These are phyloP conservation scores for Watsonalla cultraria DNA, from an alignment of 2,888 invertebrate genomes.

Conservation along the genomic window DNA sequence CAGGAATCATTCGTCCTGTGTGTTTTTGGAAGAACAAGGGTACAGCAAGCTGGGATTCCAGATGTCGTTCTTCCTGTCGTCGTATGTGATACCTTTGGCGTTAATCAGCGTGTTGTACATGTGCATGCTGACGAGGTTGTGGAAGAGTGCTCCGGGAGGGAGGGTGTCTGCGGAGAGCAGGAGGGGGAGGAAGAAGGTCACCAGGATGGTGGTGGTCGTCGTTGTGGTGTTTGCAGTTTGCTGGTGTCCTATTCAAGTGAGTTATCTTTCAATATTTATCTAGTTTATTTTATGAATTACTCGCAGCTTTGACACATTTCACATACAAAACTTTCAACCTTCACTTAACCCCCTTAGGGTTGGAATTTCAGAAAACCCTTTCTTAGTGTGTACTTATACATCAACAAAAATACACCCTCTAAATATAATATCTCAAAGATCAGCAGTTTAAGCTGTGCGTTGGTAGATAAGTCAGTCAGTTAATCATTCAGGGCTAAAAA, in stretches of 20 bases:
- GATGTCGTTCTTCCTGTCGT: slow-evolving; percentile 91
- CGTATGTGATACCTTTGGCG: slow-evolving; percentile 92
- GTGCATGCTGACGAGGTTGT: slow-evolving; percentile 91
- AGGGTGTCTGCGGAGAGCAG: slow-evolving; percentile 89
- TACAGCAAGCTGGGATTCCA: slow-evolving; percentile 82
- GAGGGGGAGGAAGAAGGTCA: slow-evolving; percentile 92
- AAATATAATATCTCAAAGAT: too few species aligned
- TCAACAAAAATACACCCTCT: too few species aligned
- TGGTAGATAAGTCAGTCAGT: too few species aligned
- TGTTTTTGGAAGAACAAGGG: slow-evolving; percentile 81
- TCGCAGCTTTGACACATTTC: too few species aligned
- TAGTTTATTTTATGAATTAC: neutral
- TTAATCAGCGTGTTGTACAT: slow-evolving; percentile 93
- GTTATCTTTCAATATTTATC: slow-evolving; percentile 13
- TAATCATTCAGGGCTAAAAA: too few species aligned
- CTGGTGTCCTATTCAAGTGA: slow-evolving; percentile 96
- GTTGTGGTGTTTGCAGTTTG: slow-evolving; percentile 95
- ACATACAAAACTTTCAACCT: too few species aligned
- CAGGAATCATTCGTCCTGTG: slow-evolving; percentile 82
- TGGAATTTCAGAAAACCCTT: too few species aligned
- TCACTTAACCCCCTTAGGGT: too few species aligned
- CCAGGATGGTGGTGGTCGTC: slow-evolving; percentile 94
- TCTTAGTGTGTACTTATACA: too few species aligned
- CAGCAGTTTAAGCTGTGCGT: too few species aligned
- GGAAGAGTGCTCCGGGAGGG: slow-evolving; percentile 91